Base-by-base conservation (phyloP, 2,113 vertebrate species). In the Eublepharis macularius region DNA sequence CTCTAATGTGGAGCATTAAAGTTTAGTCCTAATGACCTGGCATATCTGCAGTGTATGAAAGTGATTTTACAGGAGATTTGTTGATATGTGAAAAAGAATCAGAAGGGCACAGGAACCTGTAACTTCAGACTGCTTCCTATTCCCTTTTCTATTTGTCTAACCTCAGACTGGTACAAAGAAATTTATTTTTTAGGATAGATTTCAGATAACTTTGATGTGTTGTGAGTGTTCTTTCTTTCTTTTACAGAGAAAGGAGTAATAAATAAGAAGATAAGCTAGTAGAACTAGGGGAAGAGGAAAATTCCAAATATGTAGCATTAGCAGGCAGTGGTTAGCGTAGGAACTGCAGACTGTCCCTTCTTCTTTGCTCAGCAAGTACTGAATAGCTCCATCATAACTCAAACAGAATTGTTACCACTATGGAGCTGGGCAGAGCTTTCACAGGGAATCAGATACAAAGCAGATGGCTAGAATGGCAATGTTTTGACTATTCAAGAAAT, bases 11-110 rank as follows among this genome's bases (percentile, higher is more conserved):
- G 83, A 82, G 86, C 86, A 65, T 85, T 89, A 89, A 89, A 90
- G 87, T 91, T 72, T 29, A 39, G 19, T 70, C 34, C 86, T 77
- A 2, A 88, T 88, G 81, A 83, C 92, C 90, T 87, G 93, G 92
- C 76, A 88, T 84, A 81, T 87, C 84, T 1, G 77, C 4, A 24
- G 21, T 73, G 85, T 54, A 75, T 12, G 57, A 87, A 87, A 88
- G 72, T 51, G 36, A 0, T 72, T 87, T 60, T 21, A 86, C 0
- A 1, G 84, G 0, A 1, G 0, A 1, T 76, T 90, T 32, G 2
- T 74, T 75, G 47, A 0, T 69, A 78, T 34, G 77, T 63, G 41
- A 81, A 87, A 82, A 92, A 90, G 89, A 94, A 92, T 92, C 89
- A 11, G 86, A 92, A 90, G 70, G 68, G 87, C 80, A 0, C 32